Evolutionary conservation across 2,113 vertebrate genomes (phyloP), one percentile per base, ranked within the genome.

Genomic region (Struthio camelus): DNA sequence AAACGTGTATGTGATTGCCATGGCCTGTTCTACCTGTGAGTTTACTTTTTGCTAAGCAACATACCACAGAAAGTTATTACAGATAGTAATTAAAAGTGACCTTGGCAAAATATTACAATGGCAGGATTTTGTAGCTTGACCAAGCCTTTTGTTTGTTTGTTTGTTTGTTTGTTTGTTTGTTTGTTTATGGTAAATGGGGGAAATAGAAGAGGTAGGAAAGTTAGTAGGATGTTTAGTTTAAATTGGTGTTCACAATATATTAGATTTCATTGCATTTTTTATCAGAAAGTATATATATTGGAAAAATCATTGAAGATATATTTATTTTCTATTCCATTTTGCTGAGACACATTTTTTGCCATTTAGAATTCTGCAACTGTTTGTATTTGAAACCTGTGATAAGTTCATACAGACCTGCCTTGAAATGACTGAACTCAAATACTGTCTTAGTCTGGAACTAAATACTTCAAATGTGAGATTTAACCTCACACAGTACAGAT

Each of bases 131-230:
- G 6, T 71, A 79, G 48, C 4, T 81, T 78, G 51, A 4, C 1
- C 51, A 53, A 53, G 27, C 30, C 9, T 6, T 14, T 58, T 18
- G n/a, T 7, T 5, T 28, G 19, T 18, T 36, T 1, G 14, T 56
- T 16, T 24, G 17, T 42, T 16, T 50, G 19, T 16, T 1, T 7
- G 56, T 5, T 6, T 50, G 4, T 53, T 53, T 53, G 19, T 53
- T 15, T 53, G 19, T 19, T 22, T 22, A 14, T 42, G 27, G 25
- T 42, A 40, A 15, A 28, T 66, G 10, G 1, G 1, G 4, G 4
- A 3, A 8, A n/a, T 73, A 9, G 51, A 4, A 42, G 48, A 25
- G 3, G 3, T 20, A 1, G 2, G 9, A 3, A 83, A 6, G 10
- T 3, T 75, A 7, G 10, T 76, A 3, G 14, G 3, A 1, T 72